These are phyloP conservation scores for Drosophila kambysellisi DNA, from an alignment of 2,888 invertebrate species.

Conservation along the genomic window DNA sequence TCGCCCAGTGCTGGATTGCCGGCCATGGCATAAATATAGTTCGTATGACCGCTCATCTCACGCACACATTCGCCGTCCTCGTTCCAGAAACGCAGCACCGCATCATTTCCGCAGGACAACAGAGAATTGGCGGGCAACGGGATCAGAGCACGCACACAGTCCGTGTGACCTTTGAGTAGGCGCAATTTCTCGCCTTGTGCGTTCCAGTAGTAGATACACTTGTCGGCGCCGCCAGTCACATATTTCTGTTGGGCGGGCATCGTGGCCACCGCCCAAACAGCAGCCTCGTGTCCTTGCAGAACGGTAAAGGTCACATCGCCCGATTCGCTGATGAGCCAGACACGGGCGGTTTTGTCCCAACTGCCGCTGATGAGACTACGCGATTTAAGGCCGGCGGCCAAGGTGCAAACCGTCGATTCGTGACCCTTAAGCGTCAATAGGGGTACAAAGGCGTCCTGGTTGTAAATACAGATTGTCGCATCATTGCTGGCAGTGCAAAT, in stretches of 20 bases:
- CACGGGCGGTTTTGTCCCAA: conserved; percentile 95
- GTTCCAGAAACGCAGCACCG: conserved; percentile 93
- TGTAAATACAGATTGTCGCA: conserved; percentile 92
- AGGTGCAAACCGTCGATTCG: conserved; percentile 85
- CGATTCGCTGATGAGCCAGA: conserved; percentile 90
- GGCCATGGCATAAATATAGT: conserved; percentile 92
- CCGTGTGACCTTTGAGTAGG: conserved; percentile 93
- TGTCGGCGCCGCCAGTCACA: conserved; percentile 97
- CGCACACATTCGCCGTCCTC: conserved; percentile 91
- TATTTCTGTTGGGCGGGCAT: conserved; percentile 82
- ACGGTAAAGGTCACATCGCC: conserved; percentile 86
- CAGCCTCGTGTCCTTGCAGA: conserved; percentile 90
- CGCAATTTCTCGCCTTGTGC: conserved; percentile 88
- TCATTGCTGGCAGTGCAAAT: conserved; percentile 97
- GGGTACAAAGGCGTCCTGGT: conserved; percentile 89
- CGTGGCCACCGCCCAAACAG: conserved; percentile 93
- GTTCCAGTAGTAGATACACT: conserved; percentile 94
- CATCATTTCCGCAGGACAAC: conserved; percentile 97
- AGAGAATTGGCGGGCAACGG: conserved; percentile 90
- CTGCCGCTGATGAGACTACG: conserved; percentile 92
- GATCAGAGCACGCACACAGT: conserved; percentile 94
- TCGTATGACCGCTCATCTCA: conserved; percentile 92
- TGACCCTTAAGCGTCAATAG: conserved; percentile 91
- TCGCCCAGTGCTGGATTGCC: conserved; percentile 87
- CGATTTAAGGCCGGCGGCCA: conserved; percentile 85